Evolutionary conservation across 2,797 vertebrate species (phyloP), one percentile per base, ranked within the genome.

Genomic region (Acanthurus lineatus): DNA sequence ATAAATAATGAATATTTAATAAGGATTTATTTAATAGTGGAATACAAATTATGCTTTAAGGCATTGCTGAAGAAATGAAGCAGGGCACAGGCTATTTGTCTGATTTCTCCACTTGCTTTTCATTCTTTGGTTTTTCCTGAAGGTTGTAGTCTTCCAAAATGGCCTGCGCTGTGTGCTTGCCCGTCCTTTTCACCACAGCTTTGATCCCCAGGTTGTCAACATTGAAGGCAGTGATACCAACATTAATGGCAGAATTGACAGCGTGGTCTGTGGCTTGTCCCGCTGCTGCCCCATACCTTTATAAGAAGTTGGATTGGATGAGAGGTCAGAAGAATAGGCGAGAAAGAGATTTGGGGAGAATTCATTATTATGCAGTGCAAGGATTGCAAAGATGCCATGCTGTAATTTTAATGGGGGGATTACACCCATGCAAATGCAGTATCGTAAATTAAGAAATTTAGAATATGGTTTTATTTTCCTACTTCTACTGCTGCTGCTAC

Each of bases 191-290:
- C 87, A 97, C 98, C 74, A 98, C 93, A 19, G 98, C 97, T 93
- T 99, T 99, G 94, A 99, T 93, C 53, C 98, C 98, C 60, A 99
- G 94, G 94, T 97, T 95, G 87, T 99, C 96, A 35, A 99, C 97
- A 85, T 99, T 99, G 94, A 98, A 97, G 63, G 97, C 98, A 32
- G 98, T 95, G 82, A 97, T 49, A 3, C 98, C 98, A 57, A 99
- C 93, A 47, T 98, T 99, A 88, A 99, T 96, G 82, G 97, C 98
- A 51, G 98, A 99, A 91, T 97, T 97, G 90, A 99, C 83, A 0
- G 97, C 98, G 0, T 96, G 80, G 72, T 99, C 97, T 1, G 98
- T 98, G 79, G 97, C 98, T 60, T 96, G 95, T 75, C 98, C 98
- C 0, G 97, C 98, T 12, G 95, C 97, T 0, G 96, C 92, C 25